phyloP scores from a whole-genome alignment of 2,113 vertebrate species.

The Cisticola juncidis region DNA sequence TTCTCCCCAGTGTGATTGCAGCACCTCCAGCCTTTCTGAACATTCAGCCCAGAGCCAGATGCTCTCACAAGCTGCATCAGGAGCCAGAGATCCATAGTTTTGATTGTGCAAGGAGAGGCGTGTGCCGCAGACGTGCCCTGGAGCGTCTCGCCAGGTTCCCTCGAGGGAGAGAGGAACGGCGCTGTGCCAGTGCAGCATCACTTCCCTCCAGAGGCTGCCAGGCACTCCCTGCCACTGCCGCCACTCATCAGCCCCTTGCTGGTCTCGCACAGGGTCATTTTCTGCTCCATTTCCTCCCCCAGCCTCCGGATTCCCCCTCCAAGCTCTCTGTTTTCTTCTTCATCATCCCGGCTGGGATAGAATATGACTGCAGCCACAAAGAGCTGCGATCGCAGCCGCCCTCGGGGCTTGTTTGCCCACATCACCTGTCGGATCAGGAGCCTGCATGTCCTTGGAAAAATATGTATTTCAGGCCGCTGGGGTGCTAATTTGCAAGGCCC shows the following conservation, averaged over 20 bases:
- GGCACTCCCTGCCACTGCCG: neutral
- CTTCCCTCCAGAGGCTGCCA: neutral
- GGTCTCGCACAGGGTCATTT: slow-evolving; percentile 37
- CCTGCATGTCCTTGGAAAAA: slow-evolving; percentile 72
- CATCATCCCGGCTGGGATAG: slow-evolving; percentile 52
- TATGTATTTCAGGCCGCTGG: slow-evolving; percentile 71
- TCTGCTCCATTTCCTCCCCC: slow-evolving; percentile 66
- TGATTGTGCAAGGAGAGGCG: rapidly evolving
- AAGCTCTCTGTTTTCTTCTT: slow-evolving; percentile 49
- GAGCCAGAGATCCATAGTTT: neutral
- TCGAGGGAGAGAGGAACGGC: neutral
- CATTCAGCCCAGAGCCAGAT: neutral
- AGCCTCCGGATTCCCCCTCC: slow-evolving; percentile 21
- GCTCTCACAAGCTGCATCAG: rapidly evolving
- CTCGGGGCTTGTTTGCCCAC: slow-evolving; percentile 50
- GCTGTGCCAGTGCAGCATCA: neutral
- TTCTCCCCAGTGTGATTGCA: neutral
- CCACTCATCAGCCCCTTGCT: neutral
- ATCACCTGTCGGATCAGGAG: slow-evolving; percentile 72
- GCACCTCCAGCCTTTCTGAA: neutral
- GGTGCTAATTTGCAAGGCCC: slow-evolving; percentile 80
- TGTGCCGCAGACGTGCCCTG: rapidly evolving
- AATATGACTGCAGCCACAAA: slow-evolving; percentile 54
- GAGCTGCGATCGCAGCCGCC: slow-evolving; percentile 51
- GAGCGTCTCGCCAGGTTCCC: rapidly evolving